Evolutionary conservation across 2,113 vertebrate genomes (phyloP).

Genomic region (rabbit (Oryctolagus cuniculus)): mOryCun1.1 NC_091451.1:38228501-38229000

Average conservation of each 20-base stretch:
- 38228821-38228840: not conserved
- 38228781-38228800: conserved; percentile 52
- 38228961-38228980: conserved; percentile 20
- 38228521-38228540: not conserved
- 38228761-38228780: conserved; percentile 54
- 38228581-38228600: not conserved
- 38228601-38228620: not conserved
- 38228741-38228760: conserved; percentile 35
- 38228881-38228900: conserved; percentile 21
- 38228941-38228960: not conserved
- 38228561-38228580: conserved; percentile 17
- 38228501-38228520: not conserved
- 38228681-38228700: not conserved
- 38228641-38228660: not conserved
- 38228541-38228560: not conserved
- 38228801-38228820: conserved; percentile 6
- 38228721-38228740: conserved; percentile 52
- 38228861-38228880: not conserved
- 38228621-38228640: not conserved
- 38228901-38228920: not conserved
- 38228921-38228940: conserved; percentile 14
- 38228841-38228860: not conserved
- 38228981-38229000: conserved; percentile 26
- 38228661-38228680: conserved; percentile 52
- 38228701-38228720: conserved; percentile 48